A percentile compares a stretch with the other conserved stretches of the same genome.
Conservation (phyloP, 2,888 invertebrate species). For the Dynastes maya region DNA sequence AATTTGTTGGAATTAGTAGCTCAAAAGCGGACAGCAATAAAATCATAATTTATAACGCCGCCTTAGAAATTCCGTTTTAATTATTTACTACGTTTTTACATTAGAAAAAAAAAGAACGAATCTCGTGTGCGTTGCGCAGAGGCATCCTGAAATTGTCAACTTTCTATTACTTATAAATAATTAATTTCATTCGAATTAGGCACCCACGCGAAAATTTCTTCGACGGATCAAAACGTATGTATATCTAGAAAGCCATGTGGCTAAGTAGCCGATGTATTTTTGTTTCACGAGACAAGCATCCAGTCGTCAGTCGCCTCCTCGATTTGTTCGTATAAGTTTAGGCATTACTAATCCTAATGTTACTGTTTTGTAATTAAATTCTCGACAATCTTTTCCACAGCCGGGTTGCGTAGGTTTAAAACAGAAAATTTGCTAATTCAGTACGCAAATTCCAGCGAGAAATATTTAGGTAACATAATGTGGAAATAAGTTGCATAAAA, state of each 20-base stretch:
- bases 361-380: slow-evolving; percentile 11
- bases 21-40: slow-evolving; percentile 34
- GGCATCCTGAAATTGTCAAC: slow-evolving; percentile 36
- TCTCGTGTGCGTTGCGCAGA: neutral
- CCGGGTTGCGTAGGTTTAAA: neutral
- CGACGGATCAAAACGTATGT: slow-evolving; percentile 15
- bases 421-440: neutral
- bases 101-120: slow-evolving; percentile 8
- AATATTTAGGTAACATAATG: neutral
- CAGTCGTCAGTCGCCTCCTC: neutral
- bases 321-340: slow-evolving; percentile 5
- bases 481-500: slow-evolving; percentile 34
- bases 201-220: slow-evolving; percentile 43
- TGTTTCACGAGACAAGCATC: neutral
- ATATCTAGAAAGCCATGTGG: slow-evolving; percentile 17
- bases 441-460: neutral
- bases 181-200: slow-evolving; percentile 44
- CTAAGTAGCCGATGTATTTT: slow-evolving; percentile 1
- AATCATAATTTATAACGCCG: slow-evolving; percentile 44
- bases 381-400: neutral
- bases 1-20: slow-evolving; percentile 49
- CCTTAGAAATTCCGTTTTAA: slow-evolving; percentile 44
- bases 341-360: slow-evolving; percentile 5
- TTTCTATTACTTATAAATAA: slow-evolving; percentile 47
- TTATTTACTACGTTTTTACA: slow-evolving; percentile 40